These are phyloP conservation scores for Schizopygopsis pylzovi DNA, from an alignment of 2,797 vertebrate species.

Conservation along the genomic window DNA sequence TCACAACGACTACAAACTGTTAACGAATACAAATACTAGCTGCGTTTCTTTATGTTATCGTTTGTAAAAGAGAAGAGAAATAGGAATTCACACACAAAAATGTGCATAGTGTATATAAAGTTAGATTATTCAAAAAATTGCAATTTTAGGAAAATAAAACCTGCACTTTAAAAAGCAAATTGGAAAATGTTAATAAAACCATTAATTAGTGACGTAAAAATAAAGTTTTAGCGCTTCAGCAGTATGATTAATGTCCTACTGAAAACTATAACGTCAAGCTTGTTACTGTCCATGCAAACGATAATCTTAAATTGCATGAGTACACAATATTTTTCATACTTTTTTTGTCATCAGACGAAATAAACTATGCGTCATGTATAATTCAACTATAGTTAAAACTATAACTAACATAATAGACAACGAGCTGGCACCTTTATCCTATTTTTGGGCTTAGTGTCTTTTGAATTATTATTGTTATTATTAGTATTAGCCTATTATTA, in stretches of 20 bases:
- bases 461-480: not conserved
- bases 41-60: not conserved
- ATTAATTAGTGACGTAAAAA: not conserved
- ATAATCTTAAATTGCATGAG: not conserved
- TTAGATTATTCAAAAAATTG: too few relatives aligned
- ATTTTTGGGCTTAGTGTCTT: not conserved
- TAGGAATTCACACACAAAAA: not conserved
- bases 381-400: not conserved
- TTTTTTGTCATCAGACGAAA: not conserved
- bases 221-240: not conserved
- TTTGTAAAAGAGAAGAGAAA: not conserved
- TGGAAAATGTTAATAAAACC: not conserved
- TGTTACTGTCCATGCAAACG: not conserved
- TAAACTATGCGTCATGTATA: not conserved
- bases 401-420: not conserved
- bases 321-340: too few relatives aligned
- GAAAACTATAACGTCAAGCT: not conserved
- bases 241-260: not conserved
- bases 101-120: not conserved
- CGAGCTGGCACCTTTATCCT: too few relatives aligned
- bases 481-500: too few relatives aligned
- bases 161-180: not conserved
- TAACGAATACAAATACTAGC: not conserved
- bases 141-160: not conserved
- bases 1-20: not conserved